These are phyloP conservation scores for Peromyscus maniculatus DNA, from an alignment of 2,113 vertebrate species.

Conservation along the genomic window DNA sequence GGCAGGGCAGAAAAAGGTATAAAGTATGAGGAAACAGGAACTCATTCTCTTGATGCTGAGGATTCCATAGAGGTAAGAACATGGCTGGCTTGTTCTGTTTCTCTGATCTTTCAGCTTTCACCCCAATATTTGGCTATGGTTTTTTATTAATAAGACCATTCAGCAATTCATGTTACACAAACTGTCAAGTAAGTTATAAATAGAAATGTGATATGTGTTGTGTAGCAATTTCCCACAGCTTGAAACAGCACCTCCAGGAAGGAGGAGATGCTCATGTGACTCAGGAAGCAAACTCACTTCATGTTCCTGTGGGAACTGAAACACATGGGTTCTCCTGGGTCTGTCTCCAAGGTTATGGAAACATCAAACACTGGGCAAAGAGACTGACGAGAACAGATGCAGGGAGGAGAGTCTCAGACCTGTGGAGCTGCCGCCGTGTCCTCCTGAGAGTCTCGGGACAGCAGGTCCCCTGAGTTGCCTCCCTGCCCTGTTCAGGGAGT, in stretches of 20 bases:
- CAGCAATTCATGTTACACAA: not conserved
- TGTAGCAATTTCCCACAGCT: not conserved
- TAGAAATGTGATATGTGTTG: not conserved
- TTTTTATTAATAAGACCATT: too few relatives aligned
- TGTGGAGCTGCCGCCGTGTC: not conserved
- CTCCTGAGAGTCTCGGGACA: not conserved
- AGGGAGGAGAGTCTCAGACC: not conserved
- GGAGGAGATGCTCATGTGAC: not conserved
- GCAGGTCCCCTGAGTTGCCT: not conserved
- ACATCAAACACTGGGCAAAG: not conserved
- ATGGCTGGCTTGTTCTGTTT: too few relatives aligned
- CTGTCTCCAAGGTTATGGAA: not conserved
- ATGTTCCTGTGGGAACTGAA: too few relatives aligned
- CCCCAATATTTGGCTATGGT: too few relatives aligned
- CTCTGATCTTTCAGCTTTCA: too few relatives aligned
- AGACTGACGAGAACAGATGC: not conserved
- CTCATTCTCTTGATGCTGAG: too few relatives aligned
- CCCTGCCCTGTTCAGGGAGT: not conserved
- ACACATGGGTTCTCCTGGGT: not conserved
- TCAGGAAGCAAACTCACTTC: not conserved
- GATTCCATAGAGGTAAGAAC: too few relatives aligned
- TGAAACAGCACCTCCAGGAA: not conserved
- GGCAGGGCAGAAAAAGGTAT: too few relatives aligned
- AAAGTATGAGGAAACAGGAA: too few relatives aligned
- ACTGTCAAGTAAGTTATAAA: not conserved